A percentile compares a stretch with the other conserved stretches of the same genome.
phyloP scores from a whole-genome alignment of 2,888 invertebrate genomes.

The Calephelis perditalis region DNA sequence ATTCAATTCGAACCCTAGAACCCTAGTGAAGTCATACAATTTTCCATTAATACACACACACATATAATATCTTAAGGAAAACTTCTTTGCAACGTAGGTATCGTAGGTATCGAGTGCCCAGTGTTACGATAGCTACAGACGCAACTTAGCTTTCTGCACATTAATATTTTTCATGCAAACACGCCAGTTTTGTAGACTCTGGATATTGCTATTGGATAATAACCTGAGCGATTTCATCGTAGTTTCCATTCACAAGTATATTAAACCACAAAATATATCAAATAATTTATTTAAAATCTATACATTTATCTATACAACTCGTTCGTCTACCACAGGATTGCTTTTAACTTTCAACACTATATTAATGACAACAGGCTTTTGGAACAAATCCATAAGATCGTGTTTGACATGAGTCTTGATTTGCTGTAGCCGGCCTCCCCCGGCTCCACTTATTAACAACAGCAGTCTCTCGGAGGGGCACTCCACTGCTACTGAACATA shows the following conservation, averaged over 20 bases:
- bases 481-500: constrained; percentile 78
- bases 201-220: no score
- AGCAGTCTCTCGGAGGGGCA: constrained; percentile 81
- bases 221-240: no score
- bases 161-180: no score
- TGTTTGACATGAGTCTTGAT: constrained; percentile 82
- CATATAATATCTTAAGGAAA: no score
- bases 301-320: constrained; percentile 15
- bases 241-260: no score
- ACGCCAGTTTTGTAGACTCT: no score
- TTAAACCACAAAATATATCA: background rate
- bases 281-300: constrained; percentile 10
- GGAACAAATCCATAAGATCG: constrained; percentile 81
- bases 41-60: no score
- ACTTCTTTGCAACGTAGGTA: no score
- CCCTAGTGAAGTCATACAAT: background rate
- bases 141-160: no score
- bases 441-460: constrained; percentile 82
- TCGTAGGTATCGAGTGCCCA: no score
- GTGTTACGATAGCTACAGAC: no score
- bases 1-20: background rate
- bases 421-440: constrained; percentile 83
- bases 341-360: constrained; percentile 46
- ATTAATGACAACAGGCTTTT: constrained; percentile 73
- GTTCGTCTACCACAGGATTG: constrained; percentile 35